A percentile compares a stretch with the other conserved stretches of the same genome.
phyloP scores from a whole-genome alignment of 2,888 invertebrate species.

The Dexiosoma caninum region DNA sequence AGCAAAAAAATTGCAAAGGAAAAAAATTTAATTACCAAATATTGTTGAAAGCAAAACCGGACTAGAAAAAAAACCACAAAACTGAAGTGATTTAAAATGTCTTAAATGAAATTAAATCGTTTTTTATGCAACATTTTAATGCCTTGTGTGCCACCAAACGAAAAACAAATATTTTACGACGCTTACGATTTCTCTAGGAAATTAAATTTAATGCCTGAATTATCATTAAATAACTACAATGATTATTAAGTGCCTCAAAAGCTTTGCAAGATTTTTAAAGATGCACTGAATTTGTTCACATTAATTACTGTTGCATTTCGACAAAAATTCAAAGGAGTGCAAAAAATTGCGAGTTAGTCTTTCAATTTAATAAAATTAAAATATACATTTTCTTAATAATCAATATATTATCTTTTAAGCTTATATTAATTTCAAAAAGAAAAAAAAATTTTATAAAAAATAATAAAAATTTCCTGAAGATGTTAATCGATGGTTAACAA shows the following conservation, averaged over 20 bases:
- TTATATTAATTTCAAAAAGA: too few species aligned
- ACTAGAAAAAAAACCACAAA: background rate
- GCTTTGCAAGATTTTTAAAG: background rate
- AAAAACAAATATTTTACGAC: background rate
- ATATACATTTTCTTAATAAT: too few species aligned
- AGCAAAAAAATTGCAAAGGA: background rate
- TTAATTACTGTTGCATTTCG: background rate
- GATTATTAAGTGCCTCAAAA: background rate
- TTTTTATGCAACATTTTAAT: conserved; percentile 13
- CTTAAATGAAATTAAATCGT: background rate
- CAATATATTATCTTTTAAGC: too few species aligned
- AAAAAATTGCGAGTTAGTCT: too few species aligned
- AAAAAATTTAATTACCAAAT: conserved; percentile 13
- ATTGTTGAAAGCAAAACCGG: background rate
- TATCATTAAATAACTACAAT: background rate
- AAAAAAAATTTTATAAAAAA: too few species aligned
- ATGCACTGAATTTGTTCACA: background rate
- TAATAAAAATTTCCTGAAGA: too few species aligned
- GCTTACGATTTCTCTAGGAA: background rate
- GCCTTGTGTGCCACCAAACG: background rate
- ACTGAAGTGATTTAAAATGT: background rate
- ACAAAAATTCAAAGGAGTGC: background rate
- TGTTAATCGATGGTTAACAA: too few species aligned
- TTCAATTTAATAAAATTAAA: too few species aligned
- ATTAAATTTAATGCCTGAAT: conserved; percentile 7